These are phyloP conservation scores for Mormyrus hasselquistii DNA, from an alignment of 2,797 vertebrate species.

Conservation along the genomic window DNA sequence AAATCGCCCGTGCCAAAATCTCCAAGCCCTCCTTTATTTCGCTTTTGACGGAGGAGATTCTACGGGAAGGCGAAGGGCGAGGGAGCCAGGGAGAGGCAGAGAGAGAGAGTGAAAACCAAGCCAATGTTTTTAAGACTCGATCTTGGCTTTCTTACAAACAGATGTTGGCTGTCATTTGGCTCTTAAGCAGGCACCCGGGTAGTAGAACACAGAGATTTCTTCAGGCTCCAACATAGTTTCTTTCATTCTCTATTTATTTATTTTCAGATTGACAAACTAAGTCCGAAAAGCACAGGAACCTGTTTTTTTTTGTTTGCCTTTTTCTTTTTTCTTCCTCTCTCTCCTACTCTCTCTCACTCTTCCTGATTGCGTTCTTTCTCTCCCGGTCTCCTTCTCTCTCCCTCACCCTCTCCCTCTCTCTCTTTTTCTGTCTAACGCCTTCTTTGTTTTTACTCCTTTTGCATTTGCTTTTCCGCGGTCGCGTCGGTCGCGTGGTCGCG, in stretches of 20 bases:
- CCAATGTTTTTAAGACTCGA: constrained; percentile 58
- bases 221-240: constrained; percentile 35
- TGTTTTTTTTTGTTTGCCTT: constrained; percentile 15
- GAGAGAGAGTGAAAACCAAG: constrained; percentile 42
- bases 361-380: constrained; percentile 13
- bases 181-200: constrained; percentile 65
- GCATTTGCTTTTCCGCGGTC: constrained; percentile 6
- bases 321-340: constrained; percentile 18
- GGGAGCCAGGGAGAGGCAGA: constrained; percentile 19
- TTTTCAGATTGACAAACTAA: constrained; percentile 24
- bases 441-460: constrained; percentile 20
- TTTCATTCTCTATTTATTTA: constrained; percentile 18
- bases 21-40: not conserved
- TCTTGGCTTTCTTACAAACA: constrained; percentile 76
- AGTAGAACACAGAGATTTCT: constrained; percentile 48
- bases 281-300: constrained; percentile 9
- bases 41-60: constrained; percentile 18
- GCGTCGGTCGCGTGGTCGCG: constrained; percentile 11
- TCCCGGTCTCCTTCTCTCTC: not conserved
- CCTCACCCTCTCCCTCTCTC: constrained; percentile 1
- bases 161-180: constrained; percentile 82
- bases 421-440: constrained; percentile 25
- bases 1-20: not conserved
- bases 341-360: constrained; percentile 10
- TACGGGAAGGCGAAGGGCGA: not conserved